Base-by-base conservation (phyloP, 2,888 invertebrate genomes). In the Antheraea yamamai region DNA sequence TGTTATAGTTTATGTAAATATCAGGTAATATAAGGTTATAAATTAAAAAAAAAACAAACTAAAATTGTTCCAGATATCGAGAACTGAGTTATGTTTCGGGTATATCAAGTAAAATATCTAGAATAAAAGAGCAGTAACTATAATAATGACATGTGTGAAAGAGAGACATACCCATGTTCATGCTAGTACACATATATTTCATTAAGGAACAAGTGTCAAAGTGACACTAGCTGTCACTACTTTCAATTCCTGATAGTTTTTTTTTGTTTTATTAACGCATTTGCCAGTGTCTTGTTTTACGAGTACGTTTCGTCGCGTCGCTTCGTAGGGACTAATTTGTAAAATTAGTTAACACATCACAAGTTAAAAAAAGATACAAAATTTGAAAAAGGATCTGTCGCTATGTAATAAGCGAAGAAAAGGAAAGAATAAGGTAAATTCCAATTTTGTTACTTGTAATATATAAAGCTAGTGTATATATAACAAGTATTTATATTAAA, bases 21-120 rank as follows among this genome's bases (percentile, higher is more conserved):
- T 58, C 8, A 55, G 70, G 74, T 30, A 39, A 39, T 4, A 39
- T 39, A 39, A 70, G 70, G 74, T 74, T 74, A 74, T 39, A 23
- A 20, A 35, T 2, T 10, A 23, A 12, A 7, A 61, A 64, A 64
- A 64, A 64, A 6, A 61, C 61, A 23, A 61, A 26, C 4, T 26
- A 0, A 64, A 64, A 26, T 26, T 18, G 26, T 26, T 64, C 64
- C 26, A 64, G 3, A 14, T 26, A 14, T 12, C 16, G 0, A 4
- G 4, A 1, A 23, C 64, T 64, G 64, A 64, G 3, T 64, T 64
- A 16, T 12, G n/a, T 58, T 58, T 20, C 58, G 16, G 20, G 6
- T 55, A 55, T 61, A 6, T 47, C 61, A 61, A 4, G 1, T 61
- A 64, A 26, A 26, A n/a, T n/a, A 26, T 20, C 20, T 58, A 58